Percentiles rank a stretch among this genome's conserved stretches.
Evolutionary conservation across 1,140 invertebrate genomes (phyloP).

Genomic region (Drosophila ohnishii): DNA sequence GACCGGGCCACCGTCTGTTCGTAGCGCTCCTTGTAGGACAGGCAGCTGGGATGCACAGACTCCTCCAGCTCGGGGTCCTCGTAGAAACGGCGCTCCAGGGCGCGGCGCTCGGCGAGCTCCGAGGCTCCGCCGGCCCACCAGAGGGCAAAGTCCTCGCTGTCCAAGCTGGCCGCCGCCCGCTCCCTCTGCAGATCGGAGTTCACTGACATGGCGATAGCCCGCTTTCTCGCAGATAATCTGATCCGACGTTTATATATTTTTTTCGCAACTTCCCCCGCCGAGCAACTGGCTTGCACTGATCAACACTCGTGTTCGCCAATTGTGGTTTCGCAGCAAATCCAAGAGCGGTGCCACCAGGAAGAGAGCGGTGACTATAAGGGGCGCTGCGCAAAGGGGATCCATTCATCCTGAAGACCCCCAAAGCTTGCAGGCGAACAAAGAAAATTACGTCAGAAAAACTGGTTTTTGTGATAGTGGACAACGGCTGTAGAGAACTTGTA

Average conservation of each 20-base stretch:
- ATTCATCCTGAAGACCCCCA: neutral
- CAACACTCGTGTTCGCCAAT: too few relatives aligned
- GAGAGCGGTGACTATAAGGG: neutral
- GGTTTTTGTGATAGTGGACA: neutral
- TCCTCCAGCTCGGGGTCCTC: conserved; percentile 88
- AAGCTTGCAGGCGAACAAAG: too few relatives aligned
- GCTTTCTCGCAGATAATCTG: neutral
- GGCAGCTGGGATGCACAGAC: conserved; percentile 88
- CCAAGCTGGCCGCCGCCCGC: conserved; percentile 89
- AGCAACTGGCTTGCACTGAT: conserved; percentile 6
- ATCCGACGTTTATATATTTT: neutral
- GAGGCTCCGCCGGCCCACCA: conserved; percentile 89
- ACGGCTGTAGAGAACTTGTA: too few relatives aligned
- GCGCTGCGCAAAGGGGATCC: neutral
- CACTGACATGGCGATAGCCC: conserved; percentile 22
- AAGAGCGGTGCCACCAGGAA: neutral
- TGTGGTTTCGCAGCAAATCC: neutral
- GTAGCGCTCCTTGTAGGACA: conserved; percentile 93
- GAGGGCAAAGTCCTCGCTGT: conserved; percentile 89
- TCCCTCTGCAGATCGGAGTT: conserved; percentile 88
- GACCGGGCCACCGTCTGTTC: conserved; percentile 90
- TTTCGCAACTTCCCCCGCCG: neutral
- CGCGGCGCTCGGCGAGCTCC: conserved; percentile 84
- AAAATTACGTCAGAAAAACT: neutral
- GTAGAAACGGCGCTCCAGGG: conserved; percentile 88